Conservation (phyloP, 2,888 invertebrate genomes). For the Eulithis prunata region DNA sequence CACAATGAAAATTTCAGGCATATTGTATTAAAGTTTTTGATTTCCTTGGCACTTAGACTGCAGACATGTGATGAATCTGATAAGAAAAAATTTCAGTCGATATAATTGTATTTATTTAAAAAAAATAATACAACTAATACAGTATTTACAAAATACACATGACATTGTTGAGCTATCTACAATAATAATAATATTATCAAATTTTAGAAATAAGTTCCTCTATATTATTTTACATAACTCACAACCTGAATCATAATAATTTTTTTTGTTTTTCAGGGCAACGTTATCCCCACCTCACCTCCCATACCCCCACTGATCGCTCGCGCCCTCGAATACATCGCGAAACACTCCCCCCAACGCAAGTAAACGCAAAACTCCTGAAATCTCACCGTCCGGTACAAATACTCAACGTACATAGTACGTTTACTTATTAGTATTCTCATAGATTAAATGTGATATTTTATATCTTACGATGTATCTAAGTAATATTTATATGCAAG, state of each 20-base stretch:
- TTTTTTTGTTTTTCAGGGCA: constrained; percentile 56
- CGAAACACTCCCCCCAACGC: constrained; percentile 39
- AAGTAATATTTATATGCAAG: constrained; percentile 43
- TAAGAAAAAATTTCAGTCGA: too few relatives aligned
- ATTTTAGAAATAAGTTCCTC: too few relatives aligned
- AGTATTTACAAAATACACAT: too few relatives aligned
- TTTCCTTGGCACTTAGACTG: too few relatives aligned
- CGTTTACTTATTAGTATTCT: constrained; percentile 38
- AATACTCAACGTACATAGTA: constrained; percentile 36
- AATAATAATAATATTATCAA: too few relatives aligned
- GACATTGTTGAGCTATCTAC: too few relatives aligned
- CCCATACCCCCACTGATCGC: constrained; percentile 78
- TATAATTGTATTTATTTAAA: too few relatives aligned
- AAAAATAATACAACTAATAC: too few relatives aligned
- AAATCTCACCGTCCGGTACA: constrained; percentile 36
- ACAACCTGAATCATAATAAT: not conserved
- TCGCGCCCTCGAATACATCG: constrained; percentile 68
- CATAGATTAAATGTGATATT: constrained; percentile 52
- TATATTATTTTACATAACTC: too few relatives aligned
- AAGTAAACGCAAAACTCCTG: constrained; percentile 45
- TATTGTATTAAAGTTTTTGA: too few relatives aligned
- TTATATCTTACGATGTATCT: constrained; percentile 39
- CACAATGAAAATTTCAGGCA: too few relatives aligned
- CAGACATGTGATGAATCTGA: too few relatives aligned
- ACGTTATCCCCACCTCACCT: constrained; percentile 75